Evolutionary conservation across 2,797 vertebrate genomes (phyloP).

Genomic region (Enteromius fasciolatus): DNA sequence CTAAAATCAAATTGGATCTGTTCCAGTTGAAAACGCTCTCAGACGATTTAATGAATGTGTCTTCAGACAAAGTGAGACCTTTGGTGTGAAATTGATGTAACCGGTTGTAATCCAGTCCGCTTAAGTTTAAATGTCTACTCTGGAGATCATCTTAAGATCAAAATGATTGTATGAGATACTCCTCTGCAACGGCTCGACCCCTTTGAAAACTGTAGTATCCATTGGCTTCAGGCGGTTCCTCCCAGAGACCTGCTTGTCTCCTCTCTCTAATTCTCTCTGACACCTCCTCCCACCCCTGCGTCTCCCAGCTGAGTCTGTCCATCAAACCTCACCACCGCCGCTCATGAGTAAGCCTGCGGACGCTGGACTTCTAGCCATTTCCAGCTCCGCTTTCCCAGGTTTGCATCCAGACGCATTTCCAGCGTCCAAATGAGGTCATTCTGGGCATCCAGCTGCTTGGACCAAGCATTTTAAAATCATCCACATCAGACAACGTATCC

Average conservation of each 20-base stretch:
- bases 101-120: background rate
- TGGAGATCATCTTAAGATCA: conserved; percentile 1
- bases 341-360: conserved; percentile 19
- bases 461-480: background rate
- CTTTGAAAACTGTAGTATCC: background rate
- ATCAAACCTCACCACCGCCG: conserved; percentile 57
- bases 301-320: conserved; percentile 75
- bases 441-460: background rate
- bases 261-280: conserved; percentile 9
- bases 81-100: background rate
- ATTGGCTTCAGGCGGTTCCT: background rate
- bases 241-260: background rate
- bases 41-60: background rate
- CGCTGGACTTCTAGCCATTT: conserved; percentile 25
- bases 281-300: conserved; percentile 28
- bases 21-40: background rate
- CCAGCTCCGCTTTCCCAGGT: background rate
- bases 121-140: background rate
- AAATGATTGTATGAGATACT: background rate
- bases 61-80: background rate
- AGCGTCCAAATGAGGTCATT: background rate
- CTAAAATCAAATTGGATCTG: background rate
- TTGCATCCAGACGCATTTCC: background rate
- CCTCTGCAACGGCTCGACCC: background rate
- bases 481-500: too few species aligned